Base-by-base conservation (phyloP, 2,113 vertebrate species). In the Eptesicus fuscus region DNA sequence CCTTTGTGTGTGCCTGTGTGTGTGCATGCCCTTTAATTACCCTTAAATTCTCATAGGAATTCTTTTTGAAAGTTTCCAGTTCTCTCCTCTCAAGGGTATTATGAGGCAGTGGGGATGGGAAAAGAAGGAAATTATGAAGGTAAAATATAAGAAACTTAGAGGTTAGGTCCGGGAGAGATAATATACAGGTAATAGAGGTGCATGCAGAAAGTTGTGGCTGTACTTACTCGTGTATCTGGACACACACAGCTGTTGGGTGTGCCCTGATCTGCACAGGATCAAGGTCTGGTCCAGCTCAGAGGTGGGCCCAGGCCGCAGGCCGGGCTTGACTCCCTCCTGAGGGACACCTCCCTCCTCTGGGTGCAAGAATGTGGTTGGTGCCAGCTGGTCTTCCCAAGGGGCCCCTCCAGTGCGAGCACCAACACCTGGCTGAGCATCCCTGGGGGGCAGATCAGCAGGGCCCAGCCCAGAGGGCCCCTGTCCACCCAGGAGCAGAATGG, bases 341-440 rank as follows among this genome's bases (percentile, higher is more conserved):
- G 97, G 98, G 99, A 97, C 99, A 99, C 97, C 98, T 99, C 71
- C 98, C 99, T 53, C 99, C 99, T 0, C 98, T 99, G 56, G 99
- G 99, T 99, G 98, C 98, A 99, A 99, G 98, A 99, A 99, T 2
- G 99, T 99, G 97, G 98, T 99, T 44, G 99, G 99, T 17, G 98
- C 51, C 49, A 99, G 98, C 1, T 98, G 98, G 17, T 99, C 99
- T 0, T 99, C 98, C 97, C 99, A 98, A 98, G 99, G 7, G 98
- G 99, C 56, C 98, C 99, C 97, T 99, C 99, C 98, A 99, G 99
- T 98, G 99, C 9, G 98, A 99, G 97, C 98, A 99, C 97, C 98
- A 28, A n/a, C 47, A 44, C 20, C 42, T n/a, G 37, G 16, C 30
- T 37, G 37, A 73, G 16, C 71, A 53, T 65, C 35, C 70, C 73